A percentile compares a stretch with the other conserved stretches of the same genome.
Conservation (phyloP, 2,113 vertebrate genomes). For the Dissostichus mawsoni region DNA sequence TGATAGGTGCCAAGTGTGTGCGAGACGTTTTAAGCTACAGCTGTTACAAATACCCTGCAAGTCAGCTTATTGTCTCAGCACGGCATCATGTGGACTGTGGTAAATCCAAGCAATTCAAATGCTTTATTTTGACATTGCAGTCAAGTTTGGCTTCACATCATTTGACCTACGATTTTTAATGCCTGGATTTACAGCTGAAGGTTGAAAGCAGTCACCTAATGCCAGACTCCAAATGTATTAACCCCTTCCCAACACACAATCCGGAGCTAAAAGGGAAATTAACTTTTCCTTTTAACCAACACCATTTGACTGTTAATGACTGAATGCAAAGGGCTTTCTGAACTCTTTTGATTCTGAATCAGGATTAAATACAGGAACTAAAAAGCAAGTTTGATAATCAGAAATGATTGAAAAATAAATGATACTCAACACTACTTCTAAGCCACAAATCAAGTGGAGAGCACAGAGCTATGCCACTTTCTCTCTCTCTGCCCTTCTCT, state of each 20-base stretch:
- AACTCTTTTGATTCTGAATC: neutral
- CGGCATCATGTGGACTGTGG: neutral
- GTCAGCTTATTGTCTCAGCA: slow-evolving; percentile 29
- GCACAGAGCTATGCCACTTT: slow-evolving; percentile 12
- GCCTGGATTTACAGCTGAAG: too few relatives aligned
- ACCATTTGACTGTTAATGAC: neutral
- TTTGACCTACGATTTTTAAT: neutral
- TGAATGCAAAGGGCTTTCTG: neutral
- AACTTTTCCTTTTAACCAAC: slow-evolving; percentile 9
- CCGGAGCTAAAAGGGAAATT: neutral
- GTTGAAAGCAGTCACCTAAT: neutral
- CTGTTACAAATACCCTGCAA: slow-evolving; percentile 14
- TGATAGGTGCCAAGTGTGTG: slow-evolving; percentile 23
- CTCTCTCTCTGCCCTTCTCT: slow-evolving; percentile 28
- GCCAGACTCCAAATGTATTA: neutral
- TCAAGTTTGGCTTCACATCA: neutral
- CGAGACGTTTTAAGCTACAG: slow-evolving; percentile 30
- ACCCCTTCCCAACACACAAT: neutral
- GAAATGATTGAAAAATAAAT: slow-evolving; percentile 12
- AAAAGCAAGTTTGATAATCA: neutral
- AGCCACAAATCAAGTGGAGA: slow-evolving; percentile 34
- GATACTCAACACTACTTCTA: neutral
- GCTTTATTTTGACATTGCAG: slow-evolving; percentile 6
- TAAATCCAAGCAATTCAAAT: neutral
- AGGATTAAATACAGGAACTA: neutral